These are phyloP conservation scores for Stichodactyla helianthus DNA, from an alignment of 64 coral and sea anemone genomes.

Conservation along the genomic window DNA sequence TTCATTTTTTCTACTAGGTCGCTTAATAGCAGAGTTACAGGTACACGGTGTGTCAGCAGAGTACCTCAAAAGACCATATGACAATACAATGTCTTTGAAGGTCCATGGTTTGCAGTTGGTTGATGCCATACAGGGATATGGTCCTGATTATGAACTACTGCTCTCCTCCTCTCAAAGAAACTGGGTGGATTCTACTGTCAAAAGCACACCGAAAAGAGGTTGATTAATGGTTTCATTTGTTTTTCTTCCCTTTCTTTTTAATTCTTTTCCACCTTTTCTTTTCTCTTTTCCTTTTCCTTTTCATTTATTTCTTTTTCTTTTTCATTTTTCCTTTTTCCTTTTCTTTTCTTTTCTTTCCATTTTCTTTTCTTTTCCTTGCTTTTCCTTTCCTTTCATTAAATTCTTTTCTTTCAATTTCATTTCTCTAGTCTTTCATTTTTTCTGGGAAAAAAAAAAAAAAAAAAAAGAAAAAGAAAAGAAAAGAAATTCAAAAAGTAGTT, in stretches of 20 bases:
- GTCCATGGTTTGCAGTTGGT: slow-evolving; percentile 84
- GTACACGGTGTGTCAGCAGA: slow-evolving; percentile 73
- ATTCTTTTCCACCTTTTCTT: background rate
- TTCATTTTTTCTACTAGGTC: slow-evolving; percentile 35
- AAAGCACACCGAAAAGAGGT: background rate
- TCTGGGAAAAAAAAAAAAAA: background rate
- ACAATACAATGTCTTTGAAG: slow-evolving; percentile 65
- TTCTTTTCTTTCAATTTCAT: background rate
- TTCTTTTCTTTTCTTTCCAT: background rate
- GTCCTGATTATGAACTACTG: slow-evolving; percentile 82
- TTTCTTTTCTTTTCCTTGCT: background rate
- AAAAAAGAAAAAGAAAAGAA: no score
- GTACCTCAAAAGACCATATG: slow-evolving; percentile 88
- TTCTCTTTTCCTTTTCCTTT: background rate
- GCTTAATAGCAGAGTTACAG: slow-evolving; percentile 89
- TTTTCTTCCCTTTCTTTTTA: background rate
- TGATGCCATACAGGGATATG: slow-evolving; percentile 83
- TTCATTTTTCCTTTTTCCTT: background rate
- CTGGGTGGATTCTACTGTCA: background rate
- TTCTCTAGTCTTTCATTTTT: background rate
- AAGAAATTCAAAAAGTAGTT: no score
- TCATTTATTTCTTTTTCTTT: background rate
- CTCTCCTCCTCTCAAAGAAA: slow-evolving; percentile 33
- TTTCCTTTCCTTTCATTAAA: background rate
- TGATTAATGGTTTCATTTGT: background rate